Base-by-base conservation (phyloP, 2,113 vertebrate genomes). In the Scatophagus argus region DNA sequence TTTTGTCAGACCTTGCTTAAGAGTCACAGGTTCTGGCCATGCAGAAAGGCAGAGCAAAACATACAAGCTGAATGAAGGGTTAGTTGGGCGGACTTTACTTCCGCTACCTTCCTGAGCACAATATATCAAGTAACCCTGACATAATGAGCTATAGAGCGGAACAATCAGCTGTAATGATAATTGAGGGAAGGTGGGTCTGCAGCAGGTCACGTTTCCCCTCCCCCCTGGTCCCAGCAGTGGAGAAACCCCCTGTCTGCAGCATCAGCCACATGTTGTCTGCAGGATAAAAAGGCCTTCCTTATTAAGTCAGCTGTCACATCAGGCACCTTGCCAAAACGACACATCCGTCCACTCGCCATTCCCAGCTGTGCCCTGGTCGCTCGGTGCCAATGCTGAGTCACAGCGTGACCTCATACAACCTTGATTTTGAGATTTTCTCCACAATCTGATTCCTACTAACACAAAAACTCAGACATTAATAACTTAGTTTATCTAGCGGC, bases 271-370 rank as follows among this genome's bases (percentile, higher is more conserved):
- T 77, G 81, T 84, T 86, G 49, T 84, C 75, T 79, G 51, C 73
- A 44, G 74, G 74, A 89, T 88, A 69, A 89, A n/a, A 91, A 88
- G 61, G 56, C 47, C 72, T 46, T 81, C 73, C 76, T 88, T 72
- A 72, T 81, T 63, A 79, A 84, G 81, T 91, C 91, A 89, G 83
- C 87, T 90, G 83, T 87, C 87, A 74, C 77, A 44, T 69, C 0
- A 32, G 81, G 83, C 79, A 54, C 72, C 36, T 38, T 63, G 90
- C 89, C 88, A 87, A 77, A n/a, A 67, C 14, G 38, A 49, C 66
- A 65, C 82, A 81, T 82, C 85, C 88, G 67, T 85, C 74, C 49
- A 51, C 78, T 73, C 32, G 32, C 63, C 70, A 52, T 72, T 78
- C 73, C 76, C 83, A 89, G 74, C 83, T 87, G 79, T 75, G 80